Evolutionary conservation across 2,888 invertebrate genomes (phyloP).

Genomic region (Mechanitis mazaeus): DNA sequence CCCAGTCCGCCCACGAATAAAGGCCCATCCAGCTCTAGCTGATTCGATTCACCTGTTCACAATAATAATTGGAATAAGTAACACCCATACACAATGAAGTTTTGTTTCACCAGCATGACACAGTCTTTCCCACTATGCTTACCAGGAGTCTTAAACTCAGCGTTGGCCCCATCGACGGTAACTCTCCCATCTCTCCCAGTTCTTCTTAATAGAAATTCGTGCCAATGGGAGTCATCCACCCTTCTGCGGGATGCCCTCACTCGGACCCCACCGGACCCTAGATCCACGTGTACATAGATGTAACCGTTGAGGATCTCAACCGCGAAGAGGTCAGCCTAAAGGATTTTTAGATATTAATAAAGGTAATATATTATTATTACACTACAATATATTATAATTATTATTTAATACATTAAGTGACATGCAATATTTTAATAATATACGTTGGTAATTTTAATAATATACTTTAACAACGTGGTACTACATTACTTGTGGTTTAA

Average conservation of each 20-base stretch:
- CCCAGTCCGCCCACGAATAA: constrained; percentile 93
- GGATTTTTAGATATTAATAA: constrained; percentile 21
- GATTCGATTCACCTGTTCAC: constrained; percentile 85
- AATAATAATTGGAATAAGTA: not conserved
- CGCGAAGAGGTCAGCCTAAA: constrained; percentile 92
- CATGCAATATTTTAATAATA: not conserved
- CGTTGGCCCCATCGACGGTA: constrained; percentile 90
- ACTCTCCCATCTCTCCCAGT: constrained; percentile 90
- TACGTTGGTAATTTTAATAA: too few species aligned
- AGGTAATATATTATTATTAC: too few species aligned
- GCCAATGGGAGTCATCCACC: constrained; percentile 95
- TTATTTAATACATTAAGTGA: too few species aligned
- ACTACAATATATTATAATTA: too few species aligned
- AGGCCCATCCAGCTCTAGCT: constrained; percentile 90
- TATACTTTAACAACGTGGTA: too few species aligned
- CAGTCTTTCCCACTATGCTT: constrained; percentile 25
- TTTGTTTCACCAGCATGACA: too few species aligned
- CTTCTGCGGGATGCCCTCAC: constrained; percentile 87
- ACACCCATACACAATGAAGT: too few species aligned
- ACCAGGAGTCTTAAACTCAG: constrained; percentile 93
- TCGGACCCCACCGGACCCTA: constrained; percentile 93
- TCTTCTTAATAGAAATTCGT: constrained; percentile 89
- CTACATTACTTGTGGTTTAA: too few species aligned
- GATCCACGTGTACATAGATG: constrained; percentile 92
- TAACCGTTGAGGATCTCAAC: constrained; percentile 96